These are phyloP conservation scores for Choloepus didactylus DNA, from an alignment of 2,797 vertebrate genomes.

Conservation along the genomic window DNA sequence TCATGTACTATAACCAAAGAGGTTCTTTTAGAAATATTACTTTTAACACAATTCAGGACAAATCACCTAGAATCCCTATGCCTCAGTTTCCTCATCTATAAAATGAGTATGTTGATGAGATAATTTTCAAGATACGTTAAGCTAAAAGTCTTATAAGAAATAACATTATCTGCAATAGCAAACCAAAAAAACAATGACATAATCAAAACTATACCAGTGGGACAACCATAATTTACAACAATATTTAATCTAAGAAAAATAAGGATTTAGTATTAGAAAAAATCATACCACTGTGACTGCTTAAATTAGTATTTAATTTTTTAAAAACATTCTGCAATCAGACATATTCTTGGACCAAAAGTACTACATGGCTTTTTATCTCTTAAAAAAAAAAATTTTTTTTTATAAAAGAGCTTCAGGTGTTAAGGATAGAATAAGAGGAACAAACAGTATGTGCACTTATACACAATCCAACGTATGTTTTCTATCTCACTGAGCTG, in stretches of 20 bases:
- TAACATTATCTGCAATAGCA: constrained; percentile 17
- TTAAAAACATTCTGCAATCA: not conserved
- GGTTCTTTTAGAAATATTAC: constrained; percentile 29
- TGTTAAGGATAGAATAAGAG: not conserved
- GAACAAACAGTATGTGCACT: not conserved
- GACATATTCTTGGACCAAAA: constrained; percentile 11
- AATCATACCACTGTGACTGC: not conserved
- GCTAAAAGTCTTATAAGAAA: not conserved
- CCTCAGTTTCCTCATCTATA: constrained; percentile 37
- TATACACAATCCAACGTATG: not conserved
- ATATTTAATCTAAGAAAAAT: constrained; percentile 30
- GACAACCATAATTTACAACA: constrained; percentile 38
- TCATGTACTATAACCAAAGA: constrained; percentile 27
- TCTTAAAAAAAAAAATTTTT: constrained; percentile 11
- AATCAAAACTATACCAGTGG: constrained; percentile 1
- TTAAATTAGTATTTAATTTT: constrained; percentile 42
- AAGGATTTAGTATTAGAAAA: constrained; percentile 32
- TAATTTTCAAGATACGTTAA: constrained; percentile 48
- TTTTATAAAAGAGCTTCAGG: not conserved
- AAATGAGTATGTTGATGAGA: not conserved
- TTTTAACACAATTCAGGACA: constrained; percentile 33
- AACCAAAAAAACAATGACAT: constrained; percentile 41
- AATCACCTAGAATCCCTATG: constrained; percentile 34
- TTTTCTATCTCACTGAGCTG: not conserved
- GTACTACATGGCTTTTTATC: not conserved